Evolutionary conservation across 2,797 vertebrate species (phyloP), one percentile per base, ranked within the genome.

Genomic region (Mallotus villosus): DNA sequence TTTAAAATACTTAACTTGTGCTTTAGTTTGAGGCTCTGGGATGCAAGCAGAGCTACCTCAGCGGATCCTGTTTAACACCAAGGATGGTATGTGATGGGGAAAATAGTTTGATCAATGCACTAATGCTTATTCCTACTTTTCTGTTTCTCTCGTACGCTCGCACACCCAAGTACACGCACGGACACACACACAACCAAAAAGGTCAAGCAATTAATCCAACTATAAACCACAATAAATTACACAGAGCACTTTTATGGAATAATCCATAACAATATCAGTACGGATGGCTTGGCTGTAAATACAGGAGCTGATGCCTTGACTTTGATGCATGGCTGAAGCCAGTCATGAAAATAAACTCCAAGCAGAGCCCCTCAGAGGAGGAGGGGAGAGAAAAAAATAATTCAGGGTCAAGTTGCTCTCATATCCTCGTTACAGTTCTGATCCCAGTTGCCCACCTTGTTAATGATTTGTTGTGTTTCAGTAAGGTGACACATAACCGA

Each of bases 211-310:
- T 93, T 92, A 89, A 87, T 78, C 90, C 85, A 85, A 85, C 88
- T 77, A 73, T 92, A 92, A 93, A 86, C 32, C 53, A 81, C 81
- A 71, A 91, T 89, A 90, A 93, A 94, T 92, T 92, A 84, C 81
- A 84, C 87, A 82, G 90, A 90, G 87, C 85, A 87, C 87, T 93
- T 94, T 93, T 92, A 93, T 91, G 81, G 92, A 87, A 86, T 90
- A 94, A 94, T 95, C 94, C 84, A 93, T 94, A 88, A 86, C 82
- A 84, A 91, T 87, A 90, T 90, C 86, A 86, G 90, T 85, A 84
- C 58, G 27, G 77, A 75, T 75, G 84, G 73, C 78, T 72, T 58
- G 84, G 85, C 79, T 79, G 86, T 93, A 93, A 93, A 93, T 86
- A 91, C 85, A 83, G 85, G 70, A 59, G 75, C 82, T 78, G 81